Evolutionary conservation across 2,888 invertebrate species (phyloP), one percentile per base, ranked within the genome.

Genomic region (Malachius bipustulatus): DNA sequence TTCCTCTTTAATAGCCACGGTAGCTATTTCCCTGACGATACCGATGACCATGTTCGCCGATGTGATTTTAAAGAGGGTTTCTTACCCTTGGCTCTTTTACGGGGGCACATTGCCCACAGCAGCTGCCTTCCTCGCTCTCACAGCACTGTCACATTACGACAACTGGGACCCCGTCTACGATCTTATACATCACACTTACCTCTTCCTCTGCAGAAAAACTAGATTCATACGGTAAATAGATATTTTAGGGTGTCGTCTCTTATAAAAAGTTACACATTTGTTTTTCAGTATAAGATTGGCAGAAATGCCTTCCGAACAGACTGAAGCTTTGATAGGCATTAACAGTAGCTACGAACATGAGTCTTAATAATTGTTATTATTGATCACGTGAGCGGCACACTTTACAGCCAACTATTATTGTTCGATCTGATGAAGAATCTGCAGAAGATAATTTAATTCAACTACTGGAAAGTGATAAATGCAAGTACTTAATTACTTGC

Each of bases 21-120:
- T 90, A 50, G 76, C 89, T 37, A 73, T 93, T 44, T 83, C 84
- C 46, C 66, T 94, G 49, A 83, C 82, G 42, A 82, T 89, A 59
- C 96, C 96, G 35, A 71, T 96, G 64, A 80, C 89, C 19, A 83
- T 90, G 74, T 64, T 84, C 47, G 85, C 83, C 47, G 91, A 93
- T 63, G 72, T 82, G 26, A 55, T 82, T 33, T 60, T 84, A 27
- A 79, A 80, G 57, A 68, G 71, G 47, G 75, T 82, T 47, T 66
- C 75, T 10, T 78, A 75, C 50, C 70, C 77, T 8, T 67, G 69
- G 30, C 65, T 79, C 50, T 84, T 88, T 59, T 83, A 85, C 56
- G 60, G 82, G 30, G 88, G 89, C 16, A 74, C 79, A 3, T 58
- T 83, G 41, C 87, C 87, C 26, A 78, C 87, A 65, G 67, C 87